Conservation (phyloP, 2,888 invertebrate genomes). For the Choreutis nemorana region DNA sequence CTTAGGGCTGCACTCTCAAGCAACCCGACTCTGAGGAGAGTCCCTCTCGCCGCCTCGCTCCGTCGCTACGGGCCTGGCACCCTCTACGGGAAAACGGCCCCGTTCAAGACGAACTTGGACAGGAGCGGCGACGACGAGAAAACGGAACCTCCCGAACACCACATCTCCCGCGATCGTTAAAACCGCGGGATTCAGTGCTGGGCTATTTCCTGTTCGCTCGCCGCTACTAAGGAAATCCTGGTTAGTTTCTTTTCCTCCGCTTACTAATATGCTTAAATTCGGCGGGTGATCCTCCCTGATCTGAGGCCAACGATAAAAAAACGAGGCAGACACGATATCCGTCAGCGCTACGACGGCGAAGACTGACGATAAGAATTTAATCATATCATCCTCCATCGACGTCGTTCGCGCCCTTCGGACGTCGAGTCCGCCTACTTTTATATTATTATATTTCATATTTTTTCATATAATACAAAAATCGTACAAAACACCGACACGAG, state of each 20-base stretch:
- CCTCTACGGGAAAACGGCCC: conserved; percentile 56
- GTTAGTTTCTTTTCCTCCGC: conserved; percentile 72
- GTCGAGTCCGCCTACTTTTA: conserved; percentile 14
- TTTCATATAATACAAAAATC: too few species aligned
- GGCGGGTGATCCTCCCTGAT: conserved; percentile 29
- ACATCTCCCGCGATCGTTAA: conserved; percentile 47
- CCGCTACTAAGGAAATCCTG: conserved; percentile 70
- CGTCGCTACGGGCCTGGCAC: conserved; percentile 61
- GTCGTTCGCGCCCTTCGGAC: conserved; percentile 18
- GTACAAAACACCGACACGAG: too few species aligned
- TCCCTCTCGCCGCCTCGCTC: conserved; percentile 22
- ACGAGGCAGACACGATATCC: conserved; percentile 3
- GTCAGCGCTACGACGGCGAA: conserved; percentile 2
- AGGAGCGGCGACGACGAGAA: conserved; percentile 22
- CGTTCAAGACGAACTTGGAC: conserved; percentile 54
- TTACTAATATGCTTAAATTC: conserved; percentile 68
- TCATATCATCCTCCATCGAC: too few species aligned
- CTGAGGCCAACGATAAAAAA: conserved; percentile 31
- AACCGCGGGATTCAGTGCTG: conserved; percentile 45
- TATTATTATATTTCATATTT: too few species aligned
- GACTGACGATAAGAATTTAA: conserved; percentile 7
- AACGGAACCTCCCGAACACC: conserved; percentile 57
- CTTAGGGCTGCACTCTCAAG: conserved; percentile 70
- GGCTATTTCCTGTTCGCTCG: conserved; percentile 68
- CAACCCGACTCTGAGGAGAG: conserved; percentile 56